A percentile compares a stretch with the other conserved stretches of the same genome.
Evolutionary conservation across 2,888 invertebrate species (phyloP).

Genomic region (Amiota minor): DNA sequence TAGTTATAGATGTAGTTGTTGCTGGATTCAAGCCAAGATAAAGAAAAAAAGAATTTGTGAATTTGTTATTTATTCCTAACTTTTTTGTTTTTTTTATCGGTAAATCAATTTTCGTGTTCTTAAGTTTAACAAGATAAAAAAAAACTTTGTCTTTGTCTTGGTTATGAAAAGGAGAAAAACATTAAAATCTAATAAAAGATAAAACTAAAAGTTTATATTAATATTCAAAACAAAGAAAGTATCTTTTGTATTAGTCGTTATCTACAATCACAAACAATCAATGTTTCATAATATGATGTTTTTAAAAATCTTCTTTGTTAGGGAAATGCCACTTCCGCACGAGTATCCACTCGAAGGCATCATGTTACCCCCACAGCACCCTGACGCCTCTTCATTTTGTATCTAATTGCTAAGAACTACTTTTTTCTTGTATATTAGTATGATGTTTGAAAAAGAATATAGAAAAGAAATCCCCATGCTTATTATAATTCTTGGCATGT

Average conservation of each 20-base stretch:
- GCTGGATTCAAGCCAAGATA: too few species aligned
- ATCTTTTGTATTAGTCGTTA: background rate
- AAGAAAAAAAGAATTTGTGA: too few species aligned
- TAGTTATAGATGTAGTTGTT: too few species aligned
- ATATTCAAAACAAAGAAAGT: conserved; percentile 10
- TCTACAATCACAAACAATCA: too few species aligned
- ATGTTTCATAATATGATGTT: too few species aligned
- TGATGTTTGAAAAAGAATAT: too few species aligned
- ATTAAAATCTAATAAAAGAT: background rate
- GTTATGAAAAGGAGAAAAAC: background rate
- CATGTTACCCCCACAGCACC: too few species aligned
- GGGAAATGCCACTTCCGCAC: background rate
- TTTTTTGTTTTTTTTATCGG: background rate
- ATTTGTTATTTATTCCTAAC: too few species aligned
- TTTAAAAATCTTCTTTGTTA: background rate
- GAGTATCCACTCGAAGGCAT: background rate
- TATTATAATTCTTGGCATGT: conserved; percentile 6
- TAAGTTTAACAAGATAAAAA: background rate
- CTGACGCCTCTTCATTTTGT: too few species aligned
- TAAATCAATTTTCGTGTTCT: conserved; percentile 10
- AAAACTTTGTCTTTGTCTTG: background rate
- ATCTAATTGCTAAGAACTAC: too few species aligned
- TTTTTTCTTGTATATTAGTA: too few species aligned
- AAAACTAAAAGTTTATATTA: background rate
- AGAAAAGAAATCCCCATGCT: background rate